Evolutionary conservation across 2,113 vertebrate genomes (phyloP).

Genomic region (Siniperca knerii): DNA sequence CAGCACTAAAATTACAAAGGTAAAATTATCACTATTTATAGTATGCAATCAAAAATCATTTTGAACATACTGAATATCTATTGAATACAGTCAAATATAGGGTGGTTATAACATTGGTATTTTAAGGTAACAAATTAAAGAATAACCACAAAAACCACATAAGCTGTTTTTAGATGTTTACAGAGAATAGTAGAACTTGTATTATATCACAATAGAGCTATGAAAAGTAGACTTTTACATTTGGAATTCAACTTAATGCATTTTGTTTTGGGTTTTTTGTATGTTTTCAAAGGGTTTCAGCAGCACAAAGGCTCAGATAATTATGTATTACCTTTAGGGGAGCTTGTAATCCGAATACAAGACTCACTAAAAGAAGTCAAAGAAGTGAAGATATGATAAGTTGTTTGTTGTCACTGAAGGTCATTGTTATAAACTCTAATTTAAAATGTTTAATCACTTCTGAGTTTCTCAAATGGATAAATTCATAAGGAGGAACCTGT

Average conservation of each 20-base stretch:
- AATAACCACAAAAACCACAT: background rate
- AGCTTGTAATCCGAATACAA: conserved; percentile 3
- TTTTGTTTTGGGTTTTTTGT: background rate
- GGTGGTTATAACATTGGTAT: background rate
- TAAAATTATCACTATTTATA: background rate
- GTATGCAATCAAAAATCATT: background rate
- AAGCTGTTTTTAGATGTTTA: conserved; percentile 1
- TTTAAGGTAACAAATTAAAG: background rate
- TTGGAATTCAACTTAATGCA: background rate
- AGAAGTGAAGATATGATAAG: conserved; percentile 28
- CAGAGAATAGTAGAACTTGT: background rate
- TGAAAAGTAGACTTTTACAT: background rate
- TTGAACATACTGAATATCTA: background rate
- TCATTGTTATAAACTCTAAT: conserved; percentile 38
- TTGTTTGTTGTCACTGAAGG: conserved; percentile 41
- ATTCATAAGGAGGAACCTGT: conserved; percentile 34
- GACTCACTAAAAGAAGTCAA: background rate
- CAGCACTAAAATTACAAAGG: background rate
- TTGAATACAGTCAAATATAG: background rate
- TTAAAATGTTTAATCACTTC: conserved; percentile 51
- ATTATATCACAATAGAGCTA: background rate
- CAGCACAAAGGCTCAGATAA: background rate
- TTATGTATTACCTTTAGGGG: background rate
- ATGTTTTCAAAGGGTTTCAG: background rate
- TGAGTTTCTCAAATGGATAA: conserved; percentile 33